These are phyloP conservation scores for Agrotis segetum DNA, from an alignment of 2,888 invertebrate species.

Conservation along the genomic window DNA sequence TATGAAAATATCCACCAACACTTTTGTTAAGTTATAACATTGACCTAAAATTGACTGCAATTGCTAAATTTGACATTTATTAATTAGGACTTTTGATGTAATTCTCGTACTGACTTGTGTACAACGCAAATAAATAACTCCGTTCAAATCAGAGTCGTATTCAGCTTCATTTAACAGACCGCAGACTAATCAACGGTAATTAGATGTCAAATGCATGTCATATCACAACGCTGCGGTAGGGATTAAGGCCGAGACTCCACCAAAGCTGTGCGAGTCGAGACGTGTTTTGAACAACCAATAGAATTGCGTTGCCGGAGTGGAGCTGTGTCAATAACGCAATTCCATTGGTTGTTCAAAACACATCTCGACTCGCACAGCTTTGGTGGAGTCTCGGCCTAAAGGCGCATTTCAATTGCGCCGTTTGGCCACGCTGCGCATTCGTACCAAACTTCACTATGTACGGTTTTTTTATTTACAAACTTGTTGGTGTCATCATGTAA, in stretches of 20 bases:
- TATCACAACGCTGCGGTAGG: conserved; percentile 25
- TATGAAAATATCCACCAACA: not conserved
- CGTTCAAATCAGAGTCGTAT: conserved; percentile 14
- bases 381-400: too few relatives aligned
- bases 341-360: too few relatives aligned
- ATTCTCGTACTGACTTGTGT: not conserved
- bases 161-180: conserved; percentile 36
- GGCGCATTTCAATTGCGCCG: conserved; percentile 16
- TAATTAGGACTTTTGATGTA: not conserved
- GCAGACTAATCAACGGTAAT: conserved; percentile 43
- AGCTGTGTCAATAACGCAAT: too few relatives aligned
- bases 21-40: not conserved
- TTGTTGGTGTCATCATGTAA: not conserved
- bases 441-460: not conserved
- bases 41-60: not conserved
- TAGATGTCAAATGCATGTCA: conserved; percentile 51
- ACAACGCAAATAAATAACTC: conserved; percentile 7
- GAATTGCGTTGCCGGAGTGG: too few relatives aligned
- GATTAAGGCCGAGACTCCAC: too few relatives aligned
- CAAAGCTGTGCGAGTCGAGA: too few relatives aligned
- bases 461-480: too few relatives aligned
- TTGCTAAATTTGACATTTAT: not conserved
- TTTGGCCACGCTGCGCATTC: not conserved
- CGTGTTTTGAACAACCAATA: too few relatives aligned
- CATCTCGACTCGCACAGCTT: too few relatives aligned